Evolutionary conservation across 1,140 invertebrate genomes (phyloP).

Genomic region (Ephestia elutella): DNA sequence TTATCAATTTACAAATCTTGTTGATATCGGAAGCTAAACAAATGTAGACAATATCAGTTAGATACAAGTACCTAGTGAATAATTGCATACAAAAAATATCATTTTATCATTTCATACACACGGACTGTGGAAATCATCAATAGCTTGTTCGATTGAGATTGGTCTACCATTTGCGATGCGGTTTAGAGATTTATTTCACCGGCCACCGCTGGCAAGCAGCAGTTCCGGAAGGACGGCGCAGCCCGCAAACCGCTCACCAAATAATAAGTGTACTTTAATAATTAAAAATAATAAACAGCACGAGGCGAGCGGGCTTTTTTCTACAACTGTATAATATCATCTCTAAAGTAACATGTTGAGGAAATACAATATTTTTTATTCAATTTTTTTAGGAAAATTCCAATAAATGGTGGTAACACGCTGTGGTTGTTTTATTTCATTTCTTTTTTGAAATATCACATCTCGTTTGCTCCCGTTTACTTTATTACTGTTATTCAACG

Average conservation of each 20-base stretch:
- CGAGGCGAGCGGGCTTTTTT: conserved; percentile 45
- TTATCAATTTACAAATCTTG: not conserved
- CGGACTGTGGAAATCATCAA: too few species aligned
- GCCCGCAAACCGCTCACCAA: conserved; percentile 11
- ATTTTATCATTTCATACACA: too few species aligned
- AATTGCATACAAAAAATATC: too few species aligned
- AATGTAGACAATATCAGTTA: not conserved
- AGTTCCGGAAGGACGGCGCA: conserved; percentile 11
- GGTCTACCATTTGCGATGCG: not conserved
- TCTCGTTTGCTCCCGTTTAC: too few species aligned
- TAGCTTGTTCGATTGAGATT: too few species aligned
- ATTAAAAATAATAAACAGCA: conserved; percentile 24
- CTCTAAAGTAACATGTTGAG: conserved; percentile 69
- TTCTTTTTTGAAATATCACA: not conserved
- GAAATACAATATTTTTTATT: conserved; percentile 74
- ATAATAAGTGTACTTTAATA: conserved; percentile 24
- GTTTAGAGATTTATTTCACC: not conserved
- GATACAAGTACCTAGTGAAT: too few species aligned
- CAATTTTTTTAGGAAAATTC: conserved; percentile 73
- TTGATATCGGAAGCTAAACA: not conserved
- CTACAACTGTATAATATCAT: conserved; percentile 67
- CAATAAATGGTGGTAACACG: conserved; percentile 70
- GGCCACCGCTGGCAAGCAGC: not conserved
- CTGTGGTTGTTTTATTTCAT: conserved; percentile 43
- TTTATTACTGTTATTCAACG: too few species aligned